phyloP scores from a whole-genome alignment of 2,113 vertebrate genomes.

The Anarhynchus alexandrinus region DNA sequence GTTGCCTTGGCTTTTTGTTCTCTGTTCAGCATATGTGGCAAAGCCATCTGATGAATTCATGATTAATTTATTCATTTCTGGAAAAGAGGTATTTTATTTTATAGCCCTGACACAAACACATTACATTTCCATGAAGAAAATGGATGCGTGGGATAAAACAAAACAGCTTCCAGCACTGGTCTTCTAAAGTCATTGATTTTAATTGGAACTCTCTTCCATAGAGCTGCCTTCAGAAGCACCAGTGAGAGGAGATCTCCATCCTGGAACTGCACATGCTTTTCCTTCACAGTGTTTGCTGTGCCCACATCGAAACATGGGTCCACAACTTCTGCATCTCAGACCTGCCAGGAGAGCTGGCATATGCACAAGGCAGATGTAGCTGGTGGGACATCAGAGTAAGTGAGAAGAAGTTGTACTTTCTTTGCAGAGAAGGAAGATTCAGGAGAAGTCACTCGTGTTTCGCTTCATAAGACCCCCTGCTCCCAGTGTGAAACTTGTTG shows the following conservation, averaged over 20 bases:
- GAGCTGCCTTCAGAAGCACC: neutral
- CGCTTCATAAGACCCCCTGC: fast-evolving
- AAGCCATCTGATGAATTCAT: neutral
- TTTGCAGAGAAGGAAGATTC: neutral
- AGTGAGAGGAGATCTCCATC: neutral
- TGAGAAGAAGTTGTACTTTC: neutral
- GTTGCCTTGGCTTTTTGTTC: neutral
- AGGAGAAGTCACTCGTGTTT: neutral
- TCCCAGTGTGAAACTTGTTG: neutral
- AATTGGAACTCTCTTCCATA: neutral
- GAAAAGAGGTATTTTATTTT: neutral
- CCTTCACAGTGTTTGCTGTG: neutral
- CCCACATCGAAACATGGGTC: neutral
- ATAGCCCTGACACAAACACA: neutral
- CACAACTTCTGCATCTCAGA: neutral
- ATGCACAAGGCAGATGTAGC: neutral
- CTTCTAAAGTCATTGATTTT: neutral
- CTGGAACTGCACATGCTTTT: neutral
- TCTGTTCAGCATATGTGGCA: neutral
- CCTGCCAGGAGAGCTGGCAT: neutral
- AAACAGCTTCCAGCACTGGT: neutral
- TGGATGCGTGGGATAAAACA: neutral
- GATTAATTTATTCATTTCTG: neutral
- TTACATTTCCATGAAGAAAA: neutral
- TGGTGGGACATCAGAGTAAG: neutral